phyloP scores from a whole-genome alignment of 1,140 invertebrate genomes.

The Brachionus koreanus region DNA sequence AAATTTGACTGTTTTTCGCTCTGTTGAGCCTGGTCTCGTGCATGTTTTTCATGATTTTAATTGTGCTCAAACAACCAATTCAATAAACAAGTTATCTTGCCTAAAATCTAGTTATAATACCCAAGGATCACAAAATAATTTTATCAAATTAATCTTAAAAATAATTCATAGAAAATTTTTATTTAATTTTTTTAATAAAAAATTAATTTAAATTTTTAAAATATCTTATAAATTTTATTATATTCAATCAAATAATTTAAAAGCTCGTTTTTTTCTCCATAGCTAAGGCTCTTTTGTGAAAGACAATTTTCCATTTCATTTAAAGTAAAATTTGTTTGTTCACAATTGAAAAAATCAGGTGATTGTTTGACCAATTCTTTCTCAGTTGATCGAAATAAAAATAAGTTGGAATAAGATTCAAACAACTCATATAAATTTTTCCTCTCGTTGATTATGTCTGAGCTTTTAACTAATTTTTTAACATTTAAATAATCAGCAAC shows the following conservation, averaged over 20 bases:
- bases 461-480: not conserved
- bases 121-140: not conserved
- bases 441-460: not conserved
- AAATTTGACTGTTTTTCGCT: conserved; percentile 69
- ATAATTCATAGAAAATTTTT: not conserved
- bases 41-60: conserved; percentile 79
- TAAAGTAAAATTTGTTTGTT: not conserved
- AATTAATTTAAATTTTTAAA: not conserved
- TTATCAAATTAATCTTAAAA: not conserved
- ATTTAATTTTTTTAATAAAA: not conserved
- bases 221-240: not conserved
- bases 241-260: not conserved
- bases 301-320: not conserved
- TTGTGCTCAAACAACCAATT: conserved; percentile 60
- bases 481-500: not conserved
- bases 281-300: not conserved
- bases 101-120: not conserved
- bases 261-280: not conserved
- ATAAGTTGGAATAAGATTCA: not conserved
- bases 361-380: not conserved
- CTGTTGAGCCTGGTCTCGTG: conserved; percentile 76
- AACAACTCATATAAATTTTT: not conserved
- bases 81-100: not conserved
- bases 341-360: not conserved
- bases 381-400: not conserved